A percentile compares a stretch with the other conserved stretches of the same genome.
These are phyloP conservation scores for Vesta saturnalis DNA, from an alignment of 2,888 invertebrate species.

Conservation along the genomic window DNA sequence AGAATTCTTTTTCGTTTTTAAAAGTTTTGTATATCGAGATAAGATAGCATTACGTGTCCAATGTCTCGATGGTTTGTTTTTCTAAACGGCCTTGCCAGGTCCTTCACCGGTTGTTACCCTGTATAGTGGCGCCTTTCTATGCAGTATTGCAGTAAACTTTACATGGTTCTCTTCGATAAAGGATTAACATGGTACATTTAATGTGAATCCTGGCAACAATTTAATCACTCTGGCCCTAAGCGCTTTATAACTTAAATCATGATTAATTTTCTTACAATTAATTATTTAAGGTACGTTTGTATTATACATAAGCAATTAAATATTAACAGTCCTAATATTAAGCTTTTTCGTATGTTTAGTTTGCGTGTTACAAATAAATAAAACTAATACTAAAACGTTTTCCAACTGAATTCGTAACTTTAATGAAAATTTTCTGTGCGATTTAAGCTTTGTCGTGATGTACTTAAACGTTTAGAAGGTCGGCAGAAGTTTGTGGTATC, in stretches of 20 bases:
- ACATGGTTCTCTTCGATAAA: neutral
- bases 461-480: neutral
- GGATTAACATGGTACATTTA: neutral
- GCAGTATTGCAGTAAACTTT: constrained; percentile 6
- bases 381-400: too few species aligned
- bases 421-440: neutral
- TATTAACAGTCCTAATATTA: too few species aligned
- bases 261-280: too few species aligned
- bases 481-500: neutral
- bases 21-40: constrained; percentile 2
- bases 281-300: too few species aligned
- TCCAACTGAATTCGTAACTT: neutral
- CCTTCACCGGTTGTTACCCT: constrained; percentile 51
- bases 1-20: neutral
- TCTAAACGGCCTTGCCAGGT: constrained; percentile 44
- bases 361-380: too few species aligned
- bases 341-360: too few species aligned
- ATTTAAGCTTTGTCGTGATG: neutral
- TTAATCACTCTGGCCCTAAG: too few species aligned
- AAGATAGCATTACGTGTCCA: constrained; percentile 28
- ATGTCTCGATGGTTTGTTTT: constrained; percentile 34
- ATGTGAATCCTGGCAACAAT: neutral
- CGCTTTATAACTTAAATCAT: too few species aligned
- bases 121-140: constrained; percentile 34
- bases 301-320: too few species aligned